phyloP scores from a whole-genome alignment of 2,888 invertebrate genomes.

The Acrobeloides nanus region DNA sequence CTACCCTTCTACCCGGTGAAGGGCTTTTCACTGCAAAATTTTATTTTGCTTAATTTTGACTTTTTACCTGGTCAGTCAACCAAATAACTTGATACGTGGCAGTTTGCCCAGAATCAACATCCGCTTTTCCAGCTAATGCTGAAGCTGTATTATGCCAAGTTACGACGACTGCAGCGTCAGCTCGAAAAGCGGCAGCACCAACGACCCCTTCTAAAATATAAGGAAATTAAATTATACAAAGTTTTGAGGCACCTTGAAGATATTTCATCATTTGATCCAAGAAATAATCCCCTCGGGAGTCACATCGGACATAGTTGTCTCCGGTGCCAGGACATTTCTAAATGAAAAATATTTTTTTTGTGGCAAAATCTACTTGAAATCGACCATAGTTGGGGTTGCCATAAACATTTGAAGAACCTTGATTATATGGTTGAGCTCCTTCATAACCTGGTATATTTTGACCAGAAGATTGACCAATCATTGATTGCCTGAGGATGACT shows the following conservation, averaged over 20 bases:
- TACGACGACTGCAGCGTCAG: conserved; percentile 78
- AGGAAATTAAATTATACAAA: conserved; percentile 5
- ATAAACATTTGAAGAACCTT: too few relatives aligned
- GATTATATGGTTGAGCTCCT: too few relatives aligned
- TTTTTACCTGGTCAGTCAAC: conserved; percentile 17
- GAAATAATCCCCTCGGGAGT: conserved; percentile 44
- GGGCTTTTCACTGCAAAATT: too few relatives aligned
- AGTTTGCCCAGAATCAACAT: conserved; percentile 62
- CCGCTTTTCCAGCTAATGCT: conserved; percentile 47
- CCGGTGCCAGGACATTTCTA: conserved; percentile 48
- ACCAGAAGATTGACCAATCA: conserved; percentile 47
- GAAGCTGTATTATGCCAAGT: conserved; percentile 90
- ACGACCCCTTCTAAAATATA: conserved; percentile 73
- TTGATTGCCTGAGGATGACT: conserved; percentile 43
- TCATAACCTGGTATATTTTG: too few relatives aligned
- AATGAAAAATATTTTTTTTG: conserved; percentile 11
- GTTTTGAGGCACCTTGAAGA: too few relatives aligned
- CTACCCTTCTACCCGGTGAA: too few relatives aligned
- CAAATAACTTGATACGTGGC: conserved; percentile 83
- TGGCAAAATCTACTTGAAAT: too few relatives aligned
- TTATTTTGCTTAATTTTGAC: too few relatives aligned
- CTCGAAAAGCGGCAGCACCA: conserved; percentile 79
- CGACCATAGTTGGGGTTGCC: too few relatives aligned
- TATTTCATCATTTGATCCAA: conserved; percentile 51
- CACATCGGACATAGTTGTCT: conserved; percentile 46